Percentiles rank a stretch among this genome's conserved stretches.
Conservation (phyloP, 2,797 vertebrate species). For the Columba guinea region DNA sequence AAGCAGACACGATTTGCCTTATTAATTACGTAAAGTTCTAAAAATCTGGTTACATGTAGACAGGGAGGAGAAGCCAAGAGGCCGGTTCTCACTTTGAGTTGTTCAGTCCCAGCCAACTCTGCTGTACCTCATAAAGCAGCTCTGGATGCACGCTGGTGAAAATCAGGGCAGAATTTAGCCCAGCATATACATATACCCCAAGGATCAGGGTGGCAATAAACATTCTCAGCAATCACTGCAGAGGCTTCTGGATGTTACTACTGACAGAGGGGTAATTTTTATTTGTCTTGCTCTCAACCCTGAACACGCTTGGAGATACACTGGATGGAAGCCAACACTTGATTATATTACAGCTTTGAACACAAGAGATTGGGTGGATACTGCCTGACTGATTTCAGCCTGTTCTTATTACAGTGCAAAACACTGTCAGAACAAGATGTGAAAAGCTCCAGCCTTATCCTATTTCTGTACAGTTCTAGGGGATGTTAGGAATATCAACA, state of each 20-base stretch:
- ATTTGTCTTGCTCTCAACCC: conserved; percentile 58
- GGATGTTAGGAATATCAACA: neutral
- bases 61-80: conserved; percentile 6
- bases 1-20: neutral
- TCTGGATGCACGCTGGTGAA: neutral
- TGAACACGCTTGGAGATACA: conserved; percentile 9
- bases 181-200: neutral
- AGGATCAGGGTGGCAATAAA: conserved; percentile 20
- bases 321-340: conserved; percentile 53
- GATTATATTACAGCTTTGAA: conserved; percentile 51
- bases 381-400: conserved; percentile 64
- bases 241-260: conserved; percentile 54
- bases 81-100: neutral
- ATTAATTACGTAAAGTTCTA: neutral
- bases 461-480: conserved; percentile 13
- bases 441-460: conserved; percentile 23
- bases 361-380: conserved; percentile 54
- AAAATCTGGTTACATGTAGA: neutral
- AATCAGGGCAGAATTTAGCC: conserved; percentile 36
- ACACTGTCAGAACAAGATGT: conserved; percentile 37
- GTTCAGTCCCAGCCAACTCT: neutral
- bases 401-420: conserved; percentile 51
- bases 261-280: conserved; percentile 58
- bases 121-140: neutral
- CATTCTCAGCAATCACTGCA: conserved; percentile 14